Percentiles rank a stretch among this genome's conserved stretches.
phyloP scores from a whole-genome alignment of 2,888 invertebrate species.

The Drosophila gaucha region DNA sequence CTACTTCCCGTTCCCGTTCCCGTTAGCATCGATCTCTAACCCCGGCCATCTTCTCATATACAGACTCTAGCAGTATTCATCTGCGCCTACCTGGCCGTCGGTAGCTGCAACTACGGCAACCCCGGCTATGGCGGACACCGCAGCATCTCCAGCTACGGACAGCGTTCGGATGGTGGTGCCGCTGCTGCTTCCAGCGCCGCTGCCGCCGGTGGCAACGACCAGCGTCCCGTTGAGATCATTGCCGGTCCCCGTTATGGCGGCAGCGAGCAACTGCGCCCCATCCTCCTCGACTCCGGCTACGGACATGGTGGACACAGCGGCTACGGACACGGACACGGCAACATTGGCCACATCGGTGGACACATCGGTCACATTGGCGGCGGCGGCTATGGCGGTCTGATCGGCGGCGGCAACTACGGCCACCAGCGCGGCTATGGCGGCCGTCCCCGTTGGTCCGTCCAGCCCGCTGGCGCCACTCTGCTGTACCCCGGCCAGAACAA shows the following conservation, averaged over 20 bases:
- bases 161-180: constrained; percentile 23
- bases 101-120: constrained; percentile 50
- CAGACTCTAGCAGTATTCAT: constrained; percentile 70
- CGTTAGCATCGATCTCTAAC: constrained; percentile 14
- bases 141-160: constrained; percentile 33
- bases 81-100: constrained; percentile 62
- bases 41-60: constrained; percentile 4
- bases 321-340: constrained; percentile 2
- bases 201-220: constrained; percentile 39
- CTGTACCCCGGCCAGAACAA: constrained; percentile 73
- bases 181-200: constrained; percentile 52
- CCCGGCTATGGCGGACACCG: constrained; percentile 26
- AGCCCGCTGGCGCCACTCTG: constrained; percentile 67
- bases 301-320: constrained; percentile 3
- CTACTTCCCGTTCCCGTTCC: constrained; percentile 25
- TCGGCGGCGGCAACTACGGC: neutral
- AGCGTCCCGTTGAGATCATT: constrained; percentile 58
- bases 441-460: constrained; percentile 53
- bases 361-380: neutral
- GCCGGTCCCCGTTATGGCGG: constrained; percentile 56
- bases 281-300: constrained; percentile 57
- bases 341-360: neutral
- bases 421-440: constrained; percentile 15
- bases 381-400: constrained; percentile 1
- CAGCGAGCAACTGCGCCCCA: constrained; percentile 54